Evolutionary conservation across 35 echinoderm and acorn worm genomes (phyloP).

Genomic region (Eucidaris tribuloides): DNA sequence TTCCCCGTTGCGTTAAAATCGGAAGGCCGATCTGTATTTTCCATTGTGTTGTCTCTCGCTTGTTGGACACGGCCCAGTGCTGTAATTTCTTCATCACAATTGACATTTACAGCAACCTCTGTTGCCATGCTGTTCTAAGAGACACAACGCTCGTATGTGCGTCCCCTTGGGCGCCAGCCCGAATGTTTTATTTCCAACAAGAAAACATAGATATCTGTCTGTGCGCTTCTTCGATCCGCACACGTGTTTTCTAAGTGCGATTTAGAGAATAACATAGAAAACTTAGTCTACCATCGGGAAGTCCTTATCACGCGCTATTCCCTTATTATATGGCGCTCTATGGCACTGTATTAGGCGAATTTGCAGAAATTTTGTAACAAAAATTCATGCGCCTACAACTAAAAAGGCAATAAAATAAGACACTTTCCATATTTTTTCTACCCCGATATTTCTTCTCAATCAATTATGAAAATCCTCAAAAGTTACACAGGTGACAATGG

Average conservation of each 20-base stretch:
- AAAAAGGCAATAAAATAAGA: conserved; percentile 36
- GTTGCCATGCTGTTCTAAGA: conserved; percentile 44
- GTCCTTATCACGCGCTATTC: conserved; percentile 53
- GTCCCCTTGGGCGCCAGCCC: conserved; percentile 20
- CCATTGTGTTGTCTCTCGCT: conserved; percentile 37
- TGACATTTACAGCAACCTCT: conserved; percentile 53
- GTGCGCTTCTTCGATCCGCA: conserved; percentile 65
- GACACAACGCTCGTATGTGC: conserved; percentile 38
- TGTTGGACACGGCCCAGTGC: conserved; percentile 38
- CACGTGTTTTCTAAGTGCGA: conserved; percentile 83
- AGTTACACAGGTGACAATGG: conserved; percentile 97
- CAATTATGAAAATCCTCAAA: conserved; percentile 82
- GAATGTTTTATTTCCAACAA: conserved; percentile 23
- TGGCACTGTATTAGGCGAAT: conserved; percentile 45
- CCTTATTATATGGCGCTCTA: conserved; percentile 30
- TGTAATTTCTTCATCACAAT: conserved; percentile 41
- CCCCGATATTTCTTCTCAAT: conserved; percentile 52
- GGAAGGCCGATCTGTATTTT: conserved; percentile 28
- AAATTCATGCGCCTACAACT: conserved; percentile 71
- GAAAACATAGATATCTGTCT: conserved; percentile 55
- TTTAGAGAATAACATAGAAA: conserved; percentile 88
- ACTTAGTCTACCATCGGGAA: conserved; percentile 80
- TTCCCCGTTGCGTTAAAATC: conserved; percentile 26
- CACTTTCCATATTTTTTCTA: conserved; percentile 42
- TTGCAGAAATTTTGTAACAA: conserved; percentile 55